phyloP scores from a whole-genome alignment of 2,888 invertebrate species.

The Drosophila mulleri region DNA sequence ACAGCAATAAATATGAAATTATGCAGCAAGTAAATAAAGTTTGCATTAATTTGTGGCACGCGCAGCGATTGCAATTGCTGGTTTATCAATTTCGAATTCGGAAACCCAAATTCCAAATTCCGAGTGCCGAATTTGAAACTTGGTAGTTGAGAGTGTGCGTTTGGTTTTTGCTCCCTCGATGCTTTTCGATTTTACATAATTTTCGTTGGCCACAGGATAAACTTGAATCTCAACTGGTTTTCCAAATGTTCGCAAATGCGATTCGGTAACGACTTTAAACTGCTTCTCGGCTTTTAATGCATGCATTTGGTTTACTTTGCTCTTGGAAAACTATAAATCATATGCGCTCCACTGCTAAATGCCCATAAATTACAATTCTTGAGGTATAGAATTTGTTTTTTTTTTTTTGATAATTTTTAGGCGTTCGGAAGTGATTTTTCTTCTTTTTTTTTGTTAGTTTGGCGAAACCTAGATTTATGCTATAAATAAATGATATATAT shows the following conservation, averaged over 20 bases:
- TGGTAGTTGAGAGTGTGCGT: not conserved
- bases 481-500: not conserved
- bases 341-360: conserved; percentile 8
- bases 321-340: conserved; percentile 38
- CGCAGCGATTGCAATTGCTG: conserved; percentile 18
- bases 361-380: conserved; percentile 31
- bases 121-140: conserved; percentile 12
- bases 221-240: conserved; percentile 56
- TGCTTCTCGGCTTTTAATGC: conserved; percentile 8
- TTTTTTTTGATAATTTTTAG: conserved; percentile 16
- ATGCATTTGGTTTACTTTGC: conserved; percentile 8
- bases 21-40: conserved; percentile 15
- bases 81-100: conserved; percentile 25
- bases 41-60: conserved; percentile 56
- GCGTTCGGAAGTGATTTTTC: conserved; percentile 1
- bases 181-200: conserved; percentile 41
- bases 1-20: conserved; percentile 17
- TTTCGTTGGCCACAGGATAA: conserved; percentile 54
- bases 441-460: too few relatives aligned
- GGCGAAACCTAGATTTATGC: not conserved
- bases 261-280: not conserved
- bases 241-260: not conserved
- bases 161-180: conserved; percentile 4
- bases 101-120: conserved; percentile 3
- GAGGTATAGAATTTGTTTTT: conserved; percentile 16